A percentile compares a stretch with the other conserved stretches of the same genome.
Conservation (phyloP, 2,113 vertebrate genomes). For the Balaeniceps rex region DNA sequence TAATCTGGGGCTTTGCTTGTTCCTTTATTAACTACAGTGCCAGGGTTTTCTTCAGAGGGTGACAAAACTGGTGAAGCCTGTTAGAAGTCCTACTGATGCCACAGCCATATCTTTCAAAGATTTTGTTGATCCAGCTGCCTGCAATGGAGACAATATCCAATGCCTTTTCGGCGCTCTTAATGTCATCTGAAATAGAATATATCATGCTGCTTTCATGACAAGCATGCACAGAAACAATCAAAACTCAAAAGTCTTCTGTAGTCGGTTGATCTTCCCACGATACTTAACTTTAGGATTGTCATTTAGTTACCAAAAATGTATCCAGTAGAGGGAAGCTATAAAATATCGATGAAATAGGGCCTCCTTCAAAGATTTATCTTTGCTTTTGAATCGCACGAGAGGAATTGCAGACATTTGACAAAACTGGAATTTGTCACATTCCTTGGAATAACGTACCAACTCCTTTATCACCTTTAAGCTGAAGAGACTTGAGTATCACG, state of each 20-base stretch:
- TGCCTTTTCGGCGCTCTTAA: background rate
- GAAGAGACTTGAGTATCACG: background rate
- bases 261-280: background rate
- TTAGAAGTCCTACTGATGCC: background rate
- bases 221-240: background rate
- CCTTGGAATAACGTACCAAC: background rate
- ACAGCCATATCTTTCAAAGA: background rate
- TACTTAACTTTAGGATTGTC: background rate
- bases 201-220: background rate
- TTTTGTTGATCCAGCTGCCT: background rate
- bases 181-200: background rate
- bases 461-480: background rate
- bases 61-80: background rate
- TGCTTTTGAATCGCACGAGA: background rate
- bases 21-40: background rate
- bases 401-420: background rate
- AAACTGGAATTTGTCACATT: background rate
- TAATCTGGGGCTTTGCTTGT: background rate
- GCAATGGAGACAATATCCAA: background rate
- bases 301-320: background rate
- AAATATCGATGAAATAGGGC: background rate
- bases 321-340: background rate
- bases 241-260: background rate
- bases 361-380: background rate
- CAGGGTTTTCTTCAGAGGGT: background rate